These are phyloP conservation scores for Physella acuta DNA, from an alignment of 1,140 invertebrate species.

Conservation along the genomic window DNA sequence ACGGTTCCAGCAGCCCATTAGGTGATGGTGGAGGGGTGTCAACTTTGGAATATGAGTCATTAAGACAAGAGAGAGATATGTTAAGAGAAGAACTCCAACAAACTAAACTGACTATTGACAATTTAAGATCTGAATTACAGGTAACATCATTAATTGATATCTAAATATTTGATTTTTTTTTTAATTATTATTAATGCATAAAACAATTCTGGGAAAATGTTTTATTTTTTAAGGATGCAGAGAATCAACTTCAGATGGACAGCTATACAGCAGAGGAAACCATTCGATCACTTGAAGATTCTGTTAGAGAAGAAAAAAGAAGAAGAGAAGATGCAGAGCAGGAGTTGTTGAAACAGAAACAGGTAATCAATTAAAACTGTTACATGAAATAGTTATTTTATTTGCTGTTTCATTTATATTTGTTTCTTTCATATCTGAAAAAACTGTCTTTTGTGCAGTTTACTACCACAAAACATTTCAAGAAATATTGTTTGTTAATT, in stretches of 20 bases:
- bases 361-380: too few species aligned
- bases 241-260: constrained; percentile 54
- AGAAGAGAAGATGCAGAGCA: constrained; percentile 66
- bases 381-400: neutral
- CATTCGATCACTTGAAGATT: constrained; percentile 64
- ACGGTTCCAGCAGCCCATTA: constrained; percentile 57
- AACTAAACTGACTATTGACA: constrained; percentile 63
- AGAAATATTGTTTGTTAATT: neutral
- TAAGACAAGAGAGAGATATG: constrained; percentile 68
- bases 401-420: neutral
- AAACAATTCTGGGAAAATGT: neutral
- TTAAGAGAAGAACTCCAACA: constrained; percentile 68
- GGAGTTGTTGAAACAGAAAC: constrained; percentile 64
- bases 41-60: constrained; percentile 59
- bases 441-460: neutral
- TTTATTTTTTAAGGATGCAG: constrained; percentile 45
- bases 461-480: neutral
- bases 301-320: constrained; percentile 64
- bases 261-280: constrained; percentile 49
- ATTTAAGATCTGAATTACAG: constrained; percentile 64
- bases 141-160: constrained; percentile 27
- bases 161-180: neutral
- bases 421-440: neutral
- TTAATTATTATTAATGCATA: neutral
- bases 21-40: constrained; percentile 47